These are phyloP conservation scores for Euplexia lucipara DNA, from an alignment of 2,888 invertebrate genomes.

Conservation along the genomic window DNA sequence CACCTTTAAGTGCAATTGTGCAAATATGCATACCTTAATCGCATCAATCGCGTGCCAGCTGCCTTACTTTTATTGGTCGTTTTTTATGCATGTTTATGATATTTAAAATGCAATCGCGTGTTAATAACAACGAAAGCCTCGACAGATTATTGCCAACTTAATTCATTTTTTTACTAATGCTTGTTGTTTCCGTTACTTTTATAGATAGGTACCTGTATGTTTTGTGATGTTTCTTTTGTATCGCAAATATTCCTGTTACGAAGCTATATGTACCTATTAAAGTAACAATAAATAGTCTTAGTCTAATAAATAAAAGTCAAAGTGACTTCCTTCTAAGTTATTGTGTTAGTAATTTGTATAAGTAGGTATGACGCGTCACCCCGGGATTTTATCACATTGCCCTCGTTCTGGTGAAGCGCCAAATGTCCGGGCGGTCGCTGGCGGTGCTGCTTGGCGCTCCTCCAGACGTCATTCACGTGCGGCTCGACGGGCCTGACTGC, in stretches of 20 bases:
- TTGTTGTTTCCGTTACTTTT: constrained; percentile 8
- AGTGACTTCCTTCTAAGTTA: constrained; percentile 28
- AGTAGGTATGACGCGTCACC: constrained; percentile 61
- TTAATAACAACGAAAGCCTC: constrained; percentile 43
- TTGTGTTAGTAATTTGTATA: constrained; percentile 53
- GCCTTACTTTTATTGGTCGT: constrained; percentile 48
- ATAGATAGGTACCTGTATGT: neutral
- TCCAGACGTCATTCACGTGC: constrained; percentile 81
- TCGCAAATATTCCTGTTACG: constrained; percentile 13
- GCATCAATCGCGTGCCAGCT: constrained; percentile 40
- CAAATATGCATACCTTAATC: constrained; percentile 18
- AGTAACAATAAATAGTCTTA: too few species aligned
- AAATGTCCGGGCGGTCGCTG: constrained; percentile 73
- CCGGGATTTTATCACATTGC: constrained; percentile 76
- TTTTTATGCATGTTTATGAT: constrained; percentile 52
- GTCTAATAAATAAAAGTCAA: constrained; percentile 1
- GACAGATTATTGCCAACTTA: constrained; percentile 28
- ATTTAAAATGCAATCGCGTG: constrained; percentile 52
- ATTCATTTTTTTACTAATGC: constrained; percentile 23
- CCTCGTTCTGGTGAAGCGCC: constrained; percentile 78
- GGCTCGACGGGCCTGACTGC: constrained; percentile 56
- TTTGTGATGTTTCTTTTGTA: constrained; percentile 5
- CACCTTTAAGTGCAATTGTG: constrained; percentile 25
- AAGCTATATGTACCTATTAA: neutral
- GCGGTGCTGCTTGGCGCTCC: constrained; percentile 68